phyloP scores from a whole-genome alignment of 2,113 vertebrate genomes.

The Eretmochelys imbricata region DNA sequence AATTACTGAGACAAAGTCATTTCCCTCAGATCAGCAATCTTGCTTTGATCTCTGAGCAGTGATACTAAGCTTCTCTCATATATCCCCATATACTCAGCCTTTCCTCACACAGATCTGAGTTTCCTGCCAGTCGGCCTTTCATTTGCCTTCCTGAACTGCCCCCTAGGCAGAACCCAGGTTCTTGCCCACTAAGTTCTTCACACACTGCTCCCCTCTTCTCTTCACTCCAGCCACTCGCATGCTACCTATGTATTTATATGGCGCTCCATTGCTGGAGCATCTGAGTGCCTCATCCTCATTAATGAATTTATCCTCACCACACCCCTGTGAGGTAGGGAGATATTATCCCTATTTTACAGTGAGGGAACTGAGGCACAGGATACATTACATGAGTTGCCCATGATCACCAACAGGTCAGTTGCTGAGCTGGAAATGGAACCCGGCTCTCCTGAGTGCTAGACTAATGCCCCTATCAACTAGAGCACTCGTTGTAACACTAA shows the following conservation, averaged over 20 bases:
- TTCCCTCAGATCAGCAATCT: background rate
- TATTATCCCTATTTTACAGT: background rate
- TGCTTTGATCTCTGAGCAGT: conserved; percentile 15
- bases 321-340: background rate
- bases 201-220: background rate
- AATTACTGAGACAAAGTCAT: background rate
- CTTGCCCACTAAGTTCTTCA: background rate
- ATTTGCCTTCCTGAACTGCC: background rate
- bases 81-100: background rate
- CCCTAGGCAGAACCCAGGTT: background rate
- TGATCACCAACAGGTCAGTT: no score
- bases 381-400: background rate
- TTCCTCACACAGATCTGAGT: background rate
- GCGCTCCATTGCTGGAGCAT: background rate
- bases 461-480: background rate
- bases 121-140: background rate
- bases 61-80: background rate
- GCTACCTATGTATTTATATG: background rate
- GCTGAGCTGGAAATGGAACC: no score
- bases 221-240: background rate
- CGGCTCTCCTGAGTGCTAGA: no score
- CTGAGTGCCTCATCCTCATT: background rate
- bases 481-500: no score
- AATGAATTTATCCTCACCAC: background rate
- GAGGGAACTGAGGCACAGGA: background rate